Percentiles rank a stretch among this genome's conserved stretches.
Conservation (phyloP, 2,888 invertebrate genomes). For the Branchellion lobata region DNA sequence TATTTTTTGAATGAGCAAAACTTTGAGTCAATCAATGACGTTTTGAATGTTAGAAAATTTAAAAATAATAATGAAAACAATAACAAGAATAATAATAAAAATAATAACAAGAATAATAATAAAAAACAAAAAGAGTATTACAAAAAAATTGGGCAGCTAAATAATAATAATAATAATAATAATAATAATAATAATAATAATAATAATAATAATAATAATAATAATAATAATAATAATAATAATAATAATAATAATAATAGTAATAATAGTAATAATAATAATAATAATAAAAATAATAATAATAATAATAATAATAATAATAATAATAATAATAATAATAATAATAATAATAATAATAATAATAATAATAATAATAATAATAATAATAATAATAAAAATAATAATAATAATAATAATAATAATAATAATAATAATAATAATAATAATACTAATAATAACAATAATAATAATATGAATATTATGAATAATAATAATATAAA, state of each 20-base stretch:
- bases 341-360: no score
- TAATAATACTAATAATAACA: neutral
- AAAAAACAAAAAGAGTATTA: neutral
- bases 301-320: neutral
- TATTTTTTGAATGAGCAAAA: neutral
- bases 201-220: neutral
- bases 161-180: neutral
- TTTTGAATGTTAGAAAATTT: neutral
- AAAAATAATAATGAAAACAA: neutral
- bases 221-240: no score
- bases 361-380: constrained; percentile 16
- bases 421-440: neutral
- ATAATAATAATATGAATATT: neutral
- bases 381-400: constrained; percentile 17
- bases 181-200: neutral
- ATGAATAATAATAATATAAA: neutral
- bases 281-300: neutral
- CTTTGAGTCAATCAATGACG: neutral
- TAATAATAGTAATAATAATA: neutral
- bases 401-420: neutral
- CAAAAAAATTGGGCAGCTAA: no score
- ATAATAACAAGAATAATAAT: neutral
- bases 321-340: constrained; percentile 16
- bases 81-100: constrained; percentile 3
- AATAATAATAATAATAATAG: no score